These are phyloP conservation scores for Pomatostomus ruficeps DNA, from an alignment of 2,113 vertebrate species.

Conservation along the genomic window DNA sequence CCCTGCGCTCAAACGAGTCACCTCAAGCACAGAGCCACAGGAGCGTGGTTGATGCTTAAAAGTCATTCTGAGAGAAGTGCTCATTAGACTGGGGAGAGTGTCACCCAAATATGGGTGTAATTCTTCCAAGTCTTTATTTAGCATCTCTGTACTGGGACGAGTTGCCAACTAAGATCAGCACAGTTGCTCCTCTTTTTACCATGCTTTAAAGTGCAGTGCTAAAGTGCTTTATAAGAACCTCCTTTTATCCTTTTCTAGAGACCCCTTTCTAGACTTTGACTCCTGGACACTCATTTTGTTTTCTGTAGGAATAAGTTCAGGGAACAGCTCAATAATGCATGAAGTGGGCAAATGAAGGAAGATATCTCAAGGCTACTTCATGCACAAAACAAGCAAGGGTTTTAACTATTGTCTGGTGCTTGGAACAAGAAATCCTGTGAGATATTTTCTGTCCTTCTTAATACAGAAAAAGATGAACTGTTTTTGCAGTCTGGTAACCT, in stretches of 20 bases:
- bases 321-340: constrained; percentile 1
- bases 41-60: neutral
- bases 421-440: neutral
- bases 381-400: neutral
- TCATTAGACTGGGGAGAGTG: neutral
- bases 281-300: neutral
- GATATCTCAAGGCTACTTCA: constrained; percentile 24
- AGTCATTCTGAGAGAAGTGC: neutral
- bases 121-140: neutral
- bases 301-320: neutral
- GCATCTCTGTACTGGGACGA: neutral
- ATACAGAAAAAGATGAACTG: neutral
- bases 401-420: neutral
- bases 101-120: neutral
- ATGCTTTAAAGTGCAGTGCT: neutral
- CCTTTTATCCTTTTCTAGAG: neutral
- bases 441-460: neutral
- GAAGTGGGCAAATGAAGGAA: constrained; percentile 8
- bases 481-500: neutral
- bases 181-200: neutral
- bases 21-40: neutral
- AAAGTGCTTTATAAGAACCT: neutral
- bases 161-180: neutral
- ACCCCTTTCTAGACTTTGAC: neutral
- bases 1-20: neutral